Evolutionary conservation across 2,797 vertebrate genomes (phyloP), one percentile per base, ranked within the genome.

Genomic region (Pantherophis alleghaniensis): DNA sequence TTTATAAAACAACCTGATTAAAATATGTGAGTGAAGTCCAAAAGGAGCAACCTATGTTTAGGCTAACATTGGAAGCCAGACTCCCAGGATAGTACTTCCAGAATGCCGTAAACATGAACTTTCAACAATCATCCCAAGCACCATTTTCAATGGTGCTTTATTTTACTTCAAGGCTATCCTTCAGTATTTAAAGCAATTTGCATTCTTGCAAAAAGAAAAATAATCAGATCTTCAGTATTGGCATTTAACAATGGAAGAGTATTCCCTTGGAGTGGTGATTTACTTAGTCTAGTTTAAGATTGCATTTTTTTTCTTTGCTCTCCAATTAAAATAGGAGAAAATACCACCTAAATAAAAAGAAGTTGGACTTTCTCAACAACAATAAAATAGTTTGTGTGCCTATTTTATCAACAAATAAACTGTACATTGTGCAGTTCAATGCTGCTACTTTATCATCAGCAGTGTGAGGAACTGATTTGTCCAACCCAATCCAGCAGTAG

Each of bases 401-500:
- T 60, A 86, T 83, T 91, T 91, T 86, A 59, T 42, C 26, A 60
- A 55, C 20, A 90, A 90, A 90, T 20, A 91, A 91, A 57, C 55
- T 83, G 32, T 42, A 47, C 37, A 63, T 87, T 86, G 42, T 87
- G 57, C 79, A 91, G 28, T 26, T 51, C 26, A 26, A 11, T 91
- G 56, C 28, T 91, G 26, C 22, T 53, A 24, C 47, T 87, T 87
- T 61, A 55, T 87, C 28, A 51, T 60, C 86, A 55, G 59, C 59
- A 37, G 7, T 11, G 32, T 61, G 83, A 61, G 7, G 83, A 91
- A 53, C 5, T 55, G 91, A 91, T 86, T 86, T 60, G 18, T 42
- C 56, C 37, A 51, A 28, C 2, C 56, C 74, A 91, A 47, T 87
- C 86, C n/a, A 56, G 51, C 83, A 37, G 18, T 32, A 37, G 60